A percentile compares a stretch with the other conserved stretches of the same genome.
Evolutionary conservation across 2,113 vertebrate genomes (phyloP).

Genomic region (Psittacara wagleri): DNA sequence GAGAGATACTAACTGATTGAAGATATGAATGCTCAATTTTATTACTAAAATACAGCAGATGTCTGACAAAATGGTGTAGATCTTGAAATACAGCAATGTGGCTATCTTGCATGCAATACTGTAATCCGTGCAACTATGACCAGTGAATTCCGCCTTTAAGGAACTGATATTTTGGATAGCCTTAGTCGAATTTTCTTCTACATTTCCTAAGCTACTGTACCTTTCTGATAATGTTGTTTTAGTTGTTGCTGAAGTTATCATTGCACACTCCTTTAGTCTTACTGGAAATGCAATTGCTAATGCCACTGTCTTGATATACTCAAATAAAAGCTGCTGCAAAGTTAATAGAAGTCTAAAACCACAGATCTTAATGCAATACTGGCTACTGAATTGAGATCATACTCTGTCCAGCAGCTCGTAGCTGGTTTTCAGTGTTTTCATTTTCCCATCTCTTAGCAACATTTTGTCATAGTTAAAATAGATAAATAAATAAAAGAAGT

Average conservation of each 20-base stretch:
- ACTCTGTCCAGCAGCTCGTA: accelerated
- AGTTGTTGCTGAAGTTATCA: neutral
- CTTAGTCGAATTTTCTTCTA: neutral
- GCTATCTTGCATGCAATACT: neutral
- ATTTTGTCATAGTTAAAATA: neutral
- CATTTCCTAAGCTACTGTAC: neutral
- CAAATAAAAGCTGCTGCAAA: neutral
- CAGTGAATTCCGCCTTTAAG: neutral
- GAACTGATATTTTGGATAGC: neutral
- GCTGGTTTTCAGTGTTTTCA: neutral
- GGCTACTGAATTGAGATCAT: neutral
- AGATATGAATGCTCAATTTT: neutral
- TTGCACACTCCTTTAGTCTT: neutral
- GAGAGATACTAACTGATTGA: neutral
- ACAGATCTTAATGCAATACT: neutral
- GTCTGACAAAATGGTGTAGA: neutral
- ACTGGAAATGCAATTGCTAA: neutral
- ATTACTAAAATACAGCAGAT: neutral
- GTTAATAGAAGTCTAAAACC: neutral
- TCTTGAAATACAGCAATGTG: neutral
- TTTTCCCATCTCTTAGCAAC: neutral
- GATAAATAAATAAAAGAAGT: neutral
- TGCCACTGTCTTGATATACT: neutral
- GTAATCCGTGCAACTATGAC: neutral
- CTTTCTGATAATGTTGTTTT: neutral